Evolutionary conservation across 2,888 invertebrate species (phyloP), one percentile per base, ranked within the genome.

Genomic region (Patella depressa): DNA sequence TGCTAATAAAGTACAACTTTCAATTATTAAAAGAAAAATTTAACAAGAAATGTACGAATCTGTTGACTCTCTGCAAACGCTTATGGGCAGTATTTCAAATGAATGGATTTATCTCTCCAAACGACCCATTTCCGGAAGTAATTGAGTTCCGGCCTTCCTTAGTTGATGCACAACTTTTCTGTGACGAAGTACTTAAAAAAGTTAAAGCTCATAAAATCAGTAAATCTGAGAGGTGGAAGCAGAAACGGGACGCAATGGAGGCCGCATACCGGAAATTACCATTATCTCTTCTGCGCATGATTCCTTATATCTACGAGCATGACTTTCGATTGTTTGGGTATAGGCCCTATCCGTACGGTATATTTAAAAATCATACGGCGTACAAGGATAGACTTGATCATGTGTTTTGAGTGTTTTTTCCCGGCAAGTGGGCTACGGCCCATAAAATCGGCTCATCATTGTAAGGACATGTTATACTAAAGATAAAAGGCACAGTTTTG

Each of bases 1-100:
- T 72, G 34, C 71, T 76, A 45, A 76, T 76, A n/a, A 65, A 76
- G 24, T 76, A 72, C 59, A 76, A 76, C 57, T 76, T 72, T 65
- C 55, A 55, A 15, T 34, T 76, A 34, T 9, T 76, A 15, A 12
- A 14, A 7, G 17, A 59, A 7, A n/a, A 55, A n/a, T 29, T 57
- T 9, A 24, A n/a, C 24, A 15, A n/a, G 14, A 55, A 70, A 12
- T 76, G 76, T 59, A 14, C 72, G 17, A 71, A 24, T 3, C 34
- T n/a, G 34, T 55, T 24, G 19, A 72, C 24, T 15, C 15, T 76
- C 14, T 71, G 72, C 17, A 34, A 54, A 55, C 76, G 71, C 19
- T 72, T 76, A 45, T 76, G 76, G 76, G 34, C 17, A 15, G 72
- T 59, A 7, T 76, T 76, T n/a, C 76, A 76, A 59, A 57, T 19